phyloP scores from a whole-genome alignment of 1,140 invertebrate species.

The Aricia agestis region DNA sequence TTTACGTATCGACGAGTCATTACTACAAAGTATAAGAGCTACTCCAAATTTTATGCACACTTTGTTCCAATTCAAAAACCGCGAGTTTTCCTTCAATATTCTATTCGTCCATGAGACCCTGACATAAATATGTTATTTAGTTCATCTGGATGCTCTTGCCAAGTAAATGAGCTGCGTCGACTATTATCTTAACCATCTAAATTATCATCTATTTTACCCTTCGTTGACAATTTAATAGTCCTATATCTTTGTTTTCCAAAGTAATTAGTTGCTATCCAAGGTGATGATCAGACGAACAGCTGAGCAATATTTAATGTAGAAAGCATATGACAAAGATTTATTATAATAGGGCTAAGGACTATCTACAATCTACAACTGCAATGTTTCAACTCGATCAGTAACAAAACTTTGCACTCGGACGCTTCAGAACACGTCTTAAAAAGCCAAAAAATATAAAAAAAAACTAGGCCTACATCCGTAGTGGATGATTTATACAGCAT shows the following conservation, averaged over 20 bases:
- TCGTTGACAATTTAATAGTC: not conserved
- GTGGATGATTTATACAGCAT: too few relatives aligned
- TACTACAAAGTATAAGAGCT: not conserved
- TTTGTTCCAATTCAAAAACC: not conserved
- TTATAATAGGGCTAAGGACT: too few relatives aligned
- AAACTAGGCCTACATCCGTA: too few relatives aligned
- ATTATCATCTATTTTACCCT: conserved; percentile 1
- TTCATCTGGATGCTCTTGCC: conserved; percentile 1
- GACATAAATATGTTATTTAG: not conserved
- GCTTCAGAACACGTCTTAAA: too few relatives aligned
- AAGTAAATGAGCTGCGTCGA: not conserved
- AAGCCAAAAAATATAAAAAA: too few relatives aligned
- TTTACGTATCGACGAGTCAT: too few relatives aligned
- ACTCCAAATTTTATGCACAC: not conserved
- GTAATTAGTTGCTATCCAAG: not conserved
- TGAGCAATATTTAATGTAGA: too few relatives aligned
- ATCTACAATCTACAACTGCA: too few relatives aligned
- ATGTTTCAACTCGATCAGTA: too few relatives aligned
- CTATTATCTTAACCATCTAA: conserved; percentile 2
- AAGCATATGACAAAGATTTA: too few relatives aligned
- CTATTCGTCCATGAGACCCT: conserved; percentile 3
- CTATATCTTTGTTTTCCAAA: not conserved
- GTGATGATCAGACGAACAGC: not conserved
- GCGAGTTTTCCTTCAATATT: conserved; percentile 6
- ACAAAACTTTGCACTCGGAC: too few relatives aligned